These are phyloP conservation scores for Rhamphomyia laevipes DNA, from an alignment of 2,888 invertebrate species.

Conservation along the genomic window DNA sequence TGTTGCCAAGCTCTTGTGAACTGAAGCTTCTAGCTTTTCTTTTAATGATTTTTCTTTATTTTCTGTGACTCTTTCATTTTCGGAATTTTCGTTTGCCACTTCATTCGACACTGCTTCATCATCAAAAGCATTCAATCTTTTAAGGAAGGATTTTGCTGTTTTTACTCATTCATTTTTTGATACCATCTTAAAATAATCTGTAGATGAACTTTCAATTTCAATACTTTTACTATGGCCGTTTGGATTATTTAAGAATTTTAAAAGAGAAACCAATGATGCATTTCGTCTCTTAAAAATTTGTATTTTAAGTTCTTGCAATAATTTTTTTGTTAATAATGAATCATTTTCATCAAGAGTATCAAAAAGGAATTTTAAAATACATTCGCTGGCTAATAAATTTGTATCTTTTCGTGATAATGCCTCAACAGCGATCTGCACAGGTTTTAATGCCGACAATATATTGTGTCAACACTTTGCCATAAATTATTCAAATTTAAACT, in stretches of 20 bases:
- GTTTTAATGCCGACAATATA: background rate
- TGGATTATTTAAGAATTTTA: background rate
- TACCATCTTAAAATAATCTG: too few species aligned
- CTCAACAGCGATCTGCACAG: slow-evolving; percentile 2
- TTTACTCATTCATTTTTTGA: too few species aligned
- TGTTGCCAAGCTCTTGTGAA: too few species aligned
- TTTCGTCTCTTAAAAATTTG: background rate
- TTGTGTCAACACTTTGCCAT: background rate
- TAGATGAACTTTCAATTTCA: too few species aligned
- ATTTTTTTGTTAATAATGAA: background rate
- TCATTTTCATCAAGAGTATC: background rate
- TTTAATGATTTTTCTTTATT: too few species aligned
- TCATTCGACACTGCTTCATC: too few species aligned
- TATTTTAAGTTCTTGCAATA: background rate
- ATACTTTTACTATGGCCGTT: background rate
- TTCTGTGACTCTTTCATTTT: too few species aligned
- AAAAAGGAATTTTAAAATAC: slow-evolving; percentile 1
- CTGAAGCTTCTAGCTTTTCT: too few species aligned
- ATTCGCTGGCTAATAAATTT: background rate
- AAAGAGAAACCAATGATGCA: background rate
- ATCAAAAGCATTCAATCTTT: too few species aligned
- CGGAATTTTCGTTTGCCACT: too few species aligned
- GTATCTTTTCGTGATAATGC: background rate
- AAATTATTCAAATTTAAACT: slow-evolving; percentile 1
- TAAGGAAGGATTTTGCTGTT: too few species aligned